Percentiles rank a stretch among this genome's conserved stretches.
Evolutionary conservation across 2,888 invertebrate genomes (phyloP).

Genomic region (Polydrusus pterygomalis): DNA sequence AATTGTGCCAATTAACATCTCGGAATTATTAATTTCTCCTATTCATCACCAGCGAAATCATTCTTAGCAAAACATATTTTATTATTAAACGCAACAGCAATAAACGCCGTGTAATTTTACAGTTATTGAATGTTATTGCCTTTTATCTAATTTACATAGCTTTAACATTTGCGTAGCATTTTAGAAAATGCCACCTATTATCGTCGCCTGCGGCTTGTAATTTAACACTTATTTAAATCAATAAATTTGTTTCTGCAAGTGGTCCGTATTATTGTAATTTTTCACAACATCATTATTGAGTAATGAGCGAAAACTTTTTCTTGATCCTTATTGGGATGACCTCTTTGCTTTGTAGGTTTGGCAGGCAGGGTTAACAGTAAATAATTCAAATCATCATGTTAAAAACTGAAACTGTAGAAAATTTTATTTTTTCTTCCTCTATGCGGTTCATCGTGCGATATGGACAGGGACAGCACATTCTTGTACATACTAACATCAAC

Average conservation of each 20-base stretch:
- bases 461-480: too few species aligned
- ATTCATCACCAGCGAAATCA: constrained; percentile 3
- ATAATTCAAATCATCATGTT: too few species aligned
- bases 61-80: constrained; percentile 14
- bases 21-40: not conserved
- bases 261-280: not conserved
- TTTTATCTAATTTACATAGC: constrained; percentile 26
- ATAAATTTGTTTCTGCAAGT: not conserved
- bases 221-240: not conserved
- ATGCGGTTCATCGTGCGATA: too few species aligned
- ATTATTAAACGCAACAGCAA: constrained; percentile 9
- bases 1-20: too few species aligned
- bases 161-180: constrained; percentile 23
- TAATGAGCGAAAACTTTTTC: too few species aligned
- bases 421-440: too few species aligned
- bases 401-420: too few species aligned
- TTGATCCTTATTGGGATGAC: too few species aligned
- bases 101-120: constrained; percentile 23
- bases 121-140: constrained; percentile 26
- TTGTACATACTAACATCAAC: too few species aligned
- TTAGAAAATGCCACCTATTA: constrained; percentile 23
- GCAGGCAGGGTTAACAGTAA: too few species aligned
- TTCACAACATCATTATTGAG: not conserved
- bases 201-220: constrained; percentile 1
- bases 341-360: too few species aligned